Evolutionary conservation across 2,888 invertebrate species (phyloP).

Genomic region (Artemia sp.): DNA sequence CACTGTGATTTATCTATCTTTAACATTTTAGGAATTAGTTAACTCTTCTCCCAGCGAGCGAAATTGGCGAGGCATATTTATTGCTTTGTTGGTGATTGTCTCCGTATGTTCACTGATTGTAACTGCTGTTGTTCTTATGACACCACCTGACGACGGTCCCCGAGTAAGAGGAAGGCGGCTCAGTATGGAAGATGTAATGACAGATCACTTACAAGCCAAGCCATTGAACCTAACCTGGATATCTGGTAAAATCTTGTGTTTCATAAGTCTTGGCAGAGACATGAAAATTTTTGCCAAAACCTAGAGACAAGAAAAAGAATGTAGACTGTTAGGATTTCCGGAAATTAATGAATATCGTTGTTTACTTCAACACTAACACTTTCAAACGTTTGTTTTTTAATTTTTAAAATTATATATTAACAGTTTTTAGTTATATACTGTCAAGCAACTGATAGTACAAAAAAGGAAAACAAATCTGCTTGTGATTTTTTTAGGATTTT

Average conservation of each 20-base stretch:
- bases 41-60: slow-evolving; percentile 67
- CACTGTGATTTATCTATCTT: too few species aligned
- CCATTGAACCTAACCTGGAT: slow-evolving; percentile 63
- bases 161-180: slow-evolving; percentile 38
- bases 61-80: slow-evolving; percentile 87
- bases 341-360: too few species aligned
- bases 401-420: too few species aligned
- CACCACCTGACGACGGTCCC: slow-evolving; percentile 41
- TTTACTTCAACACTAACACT: too few species aligned
- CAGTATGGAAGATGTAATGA: slow-evolving; percentile 44
- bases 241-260: slow-evolving; percentile 38
- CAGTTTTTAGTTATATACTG: too few species aligned
- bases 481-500: too few species aligned
- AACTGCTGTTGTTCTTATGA: slow-evolving; percentile 74
- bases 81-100: slow-evolving; percentile 73
- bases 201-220: slow-evolving; percentile 31
- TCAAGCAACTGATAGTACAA: too few species aligned
- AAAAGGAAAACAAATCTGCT: too few species aligned
- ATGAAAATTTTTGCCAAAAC: too few species aligned
- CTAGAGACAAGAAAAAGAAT: too few species aligned
- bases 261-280: neutral
- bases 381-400: too few species aligned
- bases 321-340: too few species aligned
- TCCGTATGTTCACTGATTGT: slow-evolving; percentile 74
- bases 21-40: slow-evolving; percentile 55